phyloP scores from a whole-genome alignment of 2,888 invertebrate species.

The Phorcus lineatus region DNA sequence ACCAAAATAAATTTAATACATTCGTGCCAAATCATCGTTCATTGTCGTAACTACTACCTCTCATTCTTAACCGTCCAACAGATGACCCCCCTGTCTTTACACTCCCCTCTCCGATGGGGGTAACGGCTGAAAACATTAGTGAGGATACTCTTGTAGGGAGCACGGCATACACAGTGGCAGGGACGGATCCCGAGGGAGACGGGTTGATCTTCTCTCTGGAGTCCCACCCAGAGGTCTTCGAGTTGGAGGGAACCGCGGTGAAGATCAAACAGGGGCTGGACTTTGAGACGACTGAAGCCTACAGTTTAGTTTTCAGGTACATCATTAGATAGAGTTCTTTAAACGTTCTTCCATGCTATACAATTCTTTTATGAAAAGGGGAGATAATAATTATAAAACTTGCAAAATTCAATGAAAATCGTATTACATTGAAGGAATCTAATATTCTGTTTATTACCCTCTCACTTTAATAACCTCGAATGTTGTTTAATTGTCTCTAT shows the following conservation, averaged over 20 bases:
- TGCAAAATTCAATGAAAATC: too few species aligned
- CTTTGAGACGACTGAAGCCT: background rate
- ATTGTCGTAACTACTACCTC: too few species aligned
- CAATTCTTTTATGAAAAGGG: too few species aligned
- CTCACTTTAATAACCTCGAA: too few species aligned
- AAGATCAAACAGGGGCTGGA: background rate
- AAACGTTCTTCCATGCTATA: too few species aligned
- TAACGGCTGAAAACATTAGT: background rate
- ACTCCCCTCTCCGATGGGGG: background rate
- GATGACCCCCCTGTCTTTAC: background rate
- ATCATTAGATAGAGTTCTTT: background rate
- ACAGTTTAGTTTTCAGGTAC: background rate
- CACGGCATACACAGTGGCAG: background rate
- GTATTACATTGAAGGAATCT: too few species aligned
- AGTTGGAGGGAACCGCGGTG: background rate
- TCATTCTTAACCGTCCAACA: too few species aligned
- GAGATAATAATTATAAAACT: too few species aligned
- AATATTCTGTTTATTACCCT: too few species aligned
- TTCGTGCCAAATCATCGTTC: too few species aligned
- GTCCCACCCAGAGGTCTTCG: background rate
- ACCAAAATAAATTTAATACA: too few species aligned
- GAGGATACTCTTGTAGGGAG: background rate
- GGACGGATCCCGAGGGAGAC: slow-evolving; percentile 3
- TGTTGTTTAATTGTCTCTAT: too few species aligned
- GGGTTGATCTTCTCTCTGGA: background rate